These are phyloP conservation scores for Chymomyza fuscimana DNA, from an alignment of 2,888 invertebrate species.

Conservation along the genomic window DNA sequence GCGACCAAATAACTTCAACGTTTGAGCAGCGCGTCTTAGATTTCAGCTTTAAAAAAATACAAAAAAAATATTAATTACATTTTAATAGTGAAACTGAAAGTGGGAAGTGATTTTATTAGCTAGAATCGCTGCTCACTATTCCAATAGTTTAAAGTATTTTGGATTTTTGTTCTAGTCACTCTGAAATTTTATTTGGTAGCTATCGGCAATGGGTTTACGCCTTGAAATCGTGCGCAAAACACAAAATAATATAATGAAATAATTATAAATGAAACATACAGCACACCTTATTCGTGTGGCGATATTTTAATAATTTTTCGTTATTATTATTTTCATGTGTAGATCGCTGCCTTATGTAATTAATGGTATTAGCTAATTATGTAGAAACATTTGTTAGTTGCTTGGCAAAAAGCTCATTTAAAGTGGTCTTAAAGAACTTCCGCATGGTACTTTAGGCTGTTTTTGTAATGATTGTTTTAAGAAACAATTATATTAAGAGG, in stretches of 20 bases:
- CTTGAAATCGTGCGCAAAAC: constrained; percentile 49
- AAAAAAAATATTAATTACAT: constrained; percentile 47
- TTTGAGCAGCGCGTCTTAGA: constrained; percentile 7
- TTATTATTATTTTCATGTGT: neutral
- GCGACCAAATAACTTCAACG: constrained; percentile 28
- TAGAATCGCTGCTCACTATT: constrained; percentile 39
- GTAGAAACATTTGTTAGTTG: neutral
- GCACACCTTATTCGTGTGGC: neutral
- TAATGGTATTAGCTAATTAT: constrained; percentile 54
- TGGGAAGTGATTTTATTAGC: constrained; percentile 45
- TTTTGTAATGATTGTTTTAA: constrained; percentile 20
- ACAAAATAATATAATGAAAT: neutral
- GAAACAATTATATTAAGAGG: too few relatives aligned
- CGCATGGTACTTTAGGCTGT: constrained; percentile 36
- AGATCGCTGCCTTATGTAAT: constrained; percentile 34
- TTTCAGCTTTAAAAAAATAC: constrained; percentile 7
- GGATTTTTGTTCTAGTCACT: constrained; percentile 13
- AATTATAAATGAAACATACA: constrained; percentile 33
- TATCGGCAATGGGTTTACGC: constrained; percentile 46
- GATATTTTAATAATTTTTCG: too few relatives aligned
- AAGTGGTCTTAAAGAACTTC: constrained; percentile 48
- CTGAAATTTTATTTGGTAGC: neutral
- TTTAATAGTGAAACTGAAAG: constrained; percentile 62
- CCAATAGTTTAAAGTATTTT: constrained; percentile 24
- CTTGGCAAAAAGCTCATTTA: constrained; percentile 32